Conservation (phyloP, 2,113 vertebrate genomes). For the Myotis brandtii region DNA sequence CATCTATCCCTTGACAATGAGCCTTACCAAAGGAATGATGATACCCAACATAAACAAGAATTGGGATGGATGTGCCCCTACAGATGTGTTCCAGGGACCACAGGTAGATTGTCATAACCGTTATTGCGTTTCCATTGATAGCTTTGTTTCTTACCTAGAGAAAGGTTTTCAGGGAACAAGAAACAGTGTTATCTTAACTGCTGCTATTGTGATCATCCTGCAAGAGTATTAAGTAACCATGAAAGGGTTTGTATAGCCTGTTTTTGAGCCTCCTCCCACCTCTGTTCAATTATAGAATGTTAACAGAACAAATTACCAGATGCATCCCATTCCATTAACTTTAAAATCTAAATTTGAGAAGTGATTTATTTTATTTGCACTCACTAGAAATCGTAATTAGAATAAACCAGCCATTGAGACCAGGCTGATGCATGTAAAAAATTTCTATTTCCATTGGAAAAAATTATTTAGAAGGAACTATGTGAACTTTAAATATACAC, state of each 20-base stretch:
- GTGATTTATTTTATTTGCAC: not conserved
- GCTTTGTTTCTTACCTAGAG: constrained; percentile 24
- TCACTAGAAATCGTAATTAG: not conserved
- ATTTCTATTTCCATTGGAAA: not conserved
- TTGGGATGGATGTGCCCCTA: not conserved
- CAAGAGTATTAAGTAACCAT: not conserved
- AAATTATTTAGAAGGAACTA: not conserved
- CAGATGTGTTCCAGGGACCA: not conserved
- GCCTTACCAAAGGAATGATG: not conserved
- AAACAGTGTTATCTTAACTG: not conserved
- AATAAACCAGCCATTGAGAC: not conserved
- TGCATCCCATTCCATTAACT: not conserved
- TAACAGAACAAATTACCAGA: constrained; percentile 17
- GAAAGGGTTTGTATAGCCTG: not conserved
- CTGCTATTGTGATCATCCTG: not conserved
- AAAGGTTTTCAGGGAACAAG: not conserved
- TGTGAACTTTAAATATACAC: not conserved
- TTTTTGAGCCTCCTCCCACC: not conserved
- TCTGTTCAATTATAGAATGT: constrained; percentile 9
- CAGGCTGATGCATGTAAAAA: not conserved
- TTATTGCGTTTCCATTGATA: not conserved
- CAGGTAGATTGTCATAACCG: not conserved
- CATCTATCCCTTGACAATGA: not conserved
- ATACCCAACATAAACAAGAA: not conserved
- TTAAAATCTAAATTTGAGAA: constrained; percentile 40